A percentile compares a stretch with the other conserved stretches of the same genome.
Conservation (phyloP, 1,140 invertebrate genomes). For the Ctenoplectra terminalis region DNA sequence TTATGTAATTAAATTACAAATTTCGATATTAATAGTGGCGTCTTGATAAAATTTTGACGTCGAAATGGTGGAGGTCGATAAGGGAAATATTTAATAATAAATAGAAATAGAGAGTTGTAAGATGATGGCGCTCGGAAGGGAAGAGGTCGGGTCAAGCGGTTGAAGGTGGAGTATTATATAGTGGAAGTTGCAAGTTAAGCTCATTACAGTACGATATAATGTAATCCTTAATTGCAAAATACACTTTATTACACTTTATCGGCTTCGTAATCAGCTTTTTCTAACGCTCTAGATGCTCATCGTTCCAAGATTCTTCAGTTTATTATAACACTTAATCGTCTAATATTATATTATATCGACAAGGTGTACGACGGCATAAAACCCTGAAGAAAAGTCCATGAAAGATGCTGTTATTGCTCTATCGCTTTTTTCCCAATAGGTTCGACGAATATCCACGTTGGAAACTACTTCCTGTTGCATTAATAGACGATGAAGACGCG, state of each 20-base stretch:
- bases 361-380: no score
- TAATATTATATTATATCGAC: background rate
- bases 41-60: no score
- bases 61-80: background rate
- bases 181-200: background rate
- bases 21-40: no score
- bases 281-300: background rate
- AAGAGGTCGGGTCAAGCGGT: background rate
- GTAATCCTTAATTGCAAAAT: constrained; percentile 23
- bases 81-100: background rate
- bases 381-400: background rate
- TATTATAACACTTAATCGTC: background rate
- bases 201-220: background rate
- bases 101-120: background rate
- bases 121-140: background rate
- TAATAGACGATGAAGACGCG: background rate
- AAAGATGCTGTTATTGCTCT: background rate
- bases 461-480: background rate
- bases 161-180: background rate
- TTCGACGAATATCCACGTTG: background rate
- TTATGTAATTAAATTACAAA: no score
- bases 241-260: constrained; percentile 5
- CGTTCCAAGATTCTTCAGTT: background rate
- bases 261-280: background rate
- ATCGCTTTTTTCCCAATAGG: background rate